phyloP scores from a whole-genome alignment of 2,797 vertebrate species.

The Hydrolagus colliei region DNA sequence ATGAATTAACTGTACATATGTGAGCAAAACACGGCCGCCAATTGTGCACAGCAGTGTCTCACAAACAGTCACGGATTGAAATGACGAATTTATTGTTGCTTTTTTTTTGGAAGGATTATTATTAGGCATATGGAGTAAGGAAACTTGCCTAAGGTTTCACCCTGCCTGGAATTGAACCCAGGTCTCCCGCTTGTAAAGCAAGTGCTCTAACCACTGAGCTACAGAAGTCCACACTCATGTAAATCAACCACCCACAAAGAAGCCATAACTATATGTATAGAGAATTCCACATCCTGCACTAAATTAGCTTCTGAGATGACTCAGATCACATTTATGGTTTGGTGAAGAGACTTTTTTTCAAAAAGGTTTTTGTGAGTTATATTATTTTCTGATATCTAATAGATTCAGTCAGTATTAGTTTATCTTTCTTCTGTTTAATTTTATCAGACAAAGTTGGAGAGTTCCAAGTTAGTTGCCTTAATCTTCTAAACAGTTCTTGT shows the following conservation, averaged over 20 bases:
- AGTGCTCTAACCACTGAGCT: too few relatives aligned
- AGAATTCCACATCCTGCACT: neutral
- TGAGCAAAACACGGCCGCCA: too few relatives aligned
- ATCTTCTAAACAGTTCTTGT: neutral
- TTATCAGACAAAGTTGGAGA: neutral
- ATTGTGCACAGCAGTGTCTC: too few relatives aligned
- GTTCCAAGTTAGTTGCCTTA: neutral
- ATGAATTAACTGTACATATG: too few relatives aligned
- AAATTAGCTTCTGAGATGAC: neutral
- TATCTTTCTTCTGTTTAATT: neutral
- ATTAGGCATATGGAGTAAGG: too few relatives aligned
- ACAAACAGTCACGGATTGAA: too few relatives aligned
- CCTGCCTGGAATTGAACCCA: too few relatives aligned
- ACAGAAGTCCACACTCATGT: neutral
- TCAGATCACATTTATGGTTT: neutral
- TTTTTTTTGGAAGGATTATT: too few relatives aligned
- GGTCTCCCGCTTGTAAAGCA: too few relatives aligned
- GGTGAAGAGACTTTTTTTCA: neutral
- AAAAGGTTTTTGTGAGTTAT: neutral
- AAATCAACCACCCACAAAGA: neutral
- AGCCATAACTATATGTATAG: neutral
- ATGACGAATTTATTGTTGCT: too few relatives aligned
- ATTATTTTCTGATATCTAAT: neutral
- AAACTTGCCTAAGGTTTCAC: too few relatives aligned
- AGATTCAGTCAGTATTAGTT: conserved; percentile 11